Evolutionary conservation across 2,113 vertebrate species (phyloP), one percentile per base, ranked within the genome.

Genomic region (Spermophilus dauricus): DNA sequence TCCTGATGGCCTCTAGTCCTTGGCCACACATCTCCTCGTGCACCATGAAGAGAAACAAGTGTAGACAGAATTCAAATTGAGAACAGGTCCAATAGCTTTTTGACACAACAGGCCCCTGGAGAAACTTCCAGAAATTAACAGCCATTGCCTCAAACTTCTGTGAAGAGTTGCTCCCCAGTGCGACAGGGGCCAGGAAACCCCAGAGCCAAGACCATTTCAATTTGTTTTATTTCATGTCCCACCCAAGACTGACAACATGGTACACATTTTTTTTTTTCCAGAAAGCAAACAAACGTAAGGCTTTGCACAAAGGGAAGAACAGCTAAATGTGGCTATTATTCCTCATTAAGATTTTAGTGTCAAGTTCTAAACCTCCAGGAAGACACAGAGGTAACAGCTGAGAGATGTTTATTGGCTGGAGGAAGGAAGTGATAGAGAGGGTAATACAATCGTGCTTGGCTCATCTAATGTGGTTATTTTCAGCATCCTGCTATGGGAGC

Each of bases 61-160:
- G 13, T 8, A 61, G 61, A n/a, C 3, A 84, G 88, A 34, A 42
- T 84, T 67, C 85, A 84, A 56, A 34, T 2, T 63, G 61, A 88
- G 89, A 70, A 61, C 5, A 37, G 30, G 80, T 4, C 3, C 56
- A 48, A 76, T n/a, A n/a, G 63, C 28, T 87, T 75, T 61, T n/a
- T 48, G 39, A 53, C 45, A 65, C 61, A 73, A 61, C 1, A 94
- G 32, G n/a, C 12, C 51, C 42, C 53, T 42, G 28, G 28, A 58
- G 85, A 92, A 78, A 90, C 30, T 94, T 90, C 63, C 18, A n/a
- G 42, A 95, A 86, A 90, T 63, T 42, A 89, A 42, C 9, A 65
- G 24, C 32, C 5, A 2, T 5, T n/a, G 22, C 73, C 7, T 58
- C 28, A 30, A 65, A 61, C 32, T 45, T 16, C 58, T 42, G 7